Evolutionary conservation across 1,140 invertebrate genomes (phyloP).

Genomic region (Drosophila malerkotliana): DNA sequence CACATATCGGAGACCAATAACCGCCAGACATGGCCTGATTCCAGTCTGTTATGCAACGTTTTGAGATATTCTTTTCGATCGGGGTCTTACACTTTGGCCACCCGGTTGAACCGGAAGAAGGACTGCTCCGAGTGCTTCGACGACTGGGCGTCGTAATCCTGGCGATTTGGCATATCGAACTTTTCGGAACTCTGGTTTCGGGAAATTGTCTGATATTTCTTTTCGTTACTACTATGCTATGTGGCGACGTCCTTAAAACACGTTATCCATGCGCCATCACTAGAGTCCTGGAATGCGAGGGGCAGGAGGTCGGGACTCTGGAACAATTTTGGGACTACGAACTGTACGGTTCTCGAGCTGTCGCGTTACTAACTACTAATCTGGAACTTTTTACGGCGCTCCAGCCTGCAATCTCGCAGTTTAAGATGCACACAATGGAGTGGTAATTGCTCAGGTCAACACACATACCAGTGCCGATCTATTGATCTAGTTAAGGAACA

Average conservation of each 20-base stretch:
- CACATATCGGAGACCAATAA: conserved; percentile 32
- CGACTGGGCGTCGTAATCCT: conserved; percentile 68
- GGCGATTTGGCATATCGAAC: conserved; percentile 54
- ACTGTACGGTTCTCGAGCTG: conserved; percentile 56
- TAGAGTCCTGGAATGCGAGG: conserved; percentile 21
- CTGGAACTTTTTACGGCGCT: conserved; percentile 9
- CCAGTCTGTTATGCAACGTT: conserved; percentile 42
- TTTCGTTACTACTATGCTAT: neutral
- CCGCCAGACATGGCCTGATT: conserved; percentile 25
- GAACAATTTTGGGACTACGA: conserved; percentile 9
- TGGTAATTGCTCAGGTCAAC: conserved; percentile 62
- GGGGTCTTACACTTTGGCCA: conserved; percentile 78
- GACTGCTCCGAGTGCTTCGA: conserved; percentile 76
- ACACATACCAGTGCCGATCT: conserved; percentile 47
- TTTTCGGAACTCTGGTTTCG: neutral
- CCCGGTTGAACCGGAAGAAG: conserved; percentile 66
- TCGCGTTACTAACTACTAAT: conserved; percentile 46
- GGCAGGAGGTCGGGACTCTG: conserved; percentile 1
- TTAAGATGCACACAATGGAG: conserved; percentile 23
- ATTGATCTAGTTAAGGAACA: conserved; percentile 70
- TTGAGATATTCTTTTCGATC: neutral
- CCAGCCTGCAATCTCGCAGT: conserved; percentile 15
- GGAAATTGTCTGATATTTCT: conserved; percentile 15
- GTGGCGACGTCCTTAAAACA: conserved; percentile 32
- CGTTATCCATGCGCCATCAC: conserved; percentile 64